Percentiles rank a stretch among this genome's conserved stretches.
phyloP scores from a whole-genome alignment of 2,888 invertebrate genomes.

The Drosophila meridiana region DNA sequence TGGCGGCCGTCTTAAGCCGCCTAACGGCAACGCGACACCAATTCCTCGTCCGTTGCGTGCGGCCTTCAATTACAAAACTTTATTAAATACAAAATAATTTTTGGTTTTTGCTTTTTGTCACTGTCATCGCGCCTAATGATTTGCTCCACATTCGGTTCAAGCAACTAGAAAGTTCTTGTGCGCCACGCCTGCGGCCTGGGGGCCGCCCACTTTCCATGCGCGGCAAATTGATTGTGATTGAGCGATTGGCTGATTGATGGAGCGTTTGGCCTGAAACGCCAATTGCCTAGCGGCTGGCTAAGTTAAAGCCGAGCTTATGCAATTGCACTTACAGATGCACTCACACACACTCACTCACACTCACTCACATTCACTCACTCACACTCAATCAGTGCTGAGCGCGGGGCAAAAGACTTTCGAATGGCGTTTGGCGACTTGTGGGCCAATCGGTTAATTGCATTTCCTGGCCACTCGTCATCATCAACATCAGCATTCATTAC shows the following conservation, averaged over 20 bases:
- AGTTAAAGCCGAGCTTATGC: conserved; percentile 60
- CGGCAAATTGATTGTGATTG: conserved; percentile 52
- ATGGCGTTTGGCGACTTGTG: conserved; percentile 68
- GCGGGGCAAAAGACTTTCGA: conserved; percentile 63
- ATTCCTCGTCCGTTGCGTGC: conserved; percentile 26
- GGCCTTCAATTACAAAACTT: conserved; percentile 68
- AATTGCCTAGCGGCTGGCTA: conserved; percentile 36
- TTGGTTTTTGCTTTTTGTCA: conserved; percentile 7
- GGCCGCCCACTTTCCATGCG: conserved; percentile 37
- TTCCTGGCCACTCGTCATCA: conserved; percentile 66
- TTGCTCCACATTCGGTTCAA: conserved; percentile 57
- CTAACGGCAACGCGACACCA: conserved; percentile 63
- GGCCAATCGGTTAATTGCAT: conserved; percentile 81
- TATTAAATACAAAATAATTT: conserved; percentile 10
- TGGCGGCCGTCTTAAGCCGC: conserved; percentile 45
- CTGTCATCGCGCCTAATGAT: conserved; percentile 58
- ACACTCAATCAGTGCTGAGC: conserved; percentile 15
- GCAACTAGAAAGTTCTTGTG: conserved; percentile 55
- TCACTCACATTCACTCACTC: conserved; percentile 7
- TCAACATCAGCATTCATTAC: conserved; percentile 19
- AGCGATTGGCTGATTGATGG: conserved; percentile 18
- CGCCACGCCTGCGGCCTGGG: background rate
- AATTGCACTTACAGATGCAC: conserved; percentile 31
- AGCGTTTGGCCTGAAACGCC: conserved; percentile 33
- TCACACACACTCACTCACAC: conserved; percentile 8